Evolutionary conservation across 2,113 vertebrate species (phyloP), one percentile per base, ranked within the genome.

Genomic region (Ictalurus furcatus): DNA sequence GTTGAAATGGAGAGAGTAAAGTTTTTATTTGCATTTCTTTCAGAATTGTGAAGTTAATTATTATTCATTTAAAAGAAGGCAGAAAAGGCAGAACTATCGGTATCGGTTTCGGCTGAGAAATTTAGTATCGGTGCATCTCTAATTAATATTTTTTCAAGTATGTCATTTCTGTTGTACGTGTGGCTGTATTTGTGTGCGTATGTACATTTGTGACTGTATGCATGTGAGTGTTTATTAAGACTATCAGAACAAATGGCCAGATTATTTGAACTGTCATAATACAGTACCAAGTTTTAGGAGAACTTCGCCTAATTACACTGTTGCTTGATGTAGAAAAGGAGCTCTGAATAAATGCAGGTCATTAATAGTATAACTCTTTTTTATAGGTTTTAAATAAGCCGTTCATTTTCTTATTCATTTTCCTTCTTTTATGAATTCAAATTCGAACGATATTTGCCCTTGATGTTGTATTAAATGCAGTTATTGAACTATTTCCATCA

Each of bases 111-210:
- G 44, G 44, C 44, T 6, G 5, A 44, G 44, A 44, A 44, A 44
- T 44, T 44, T 6, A 6, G 44, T 6, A 44, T 44, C 5, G 44
- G 44, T 44, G 44, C 44, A 44, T 44, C 44, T 44, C 44, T 44
- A 44, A 3, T 44, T 2, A 44, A 25, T 17, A 1, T 48, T 2
- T 65, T 44, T 28, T 13, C 30, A 6, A 65, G 16, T 83, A 52
- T 80, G 59, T 69, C 28, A 63, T 21, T n/a, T 79, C 21, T 85
- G 37, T 52, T 61, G 14, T 81, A 48, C 21, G 56, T n/a, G 85
- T 71, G 48, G n/a, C 16, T 88, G 25, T 44, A 8, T 82, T 19
- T 88, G 78, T 88, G 87, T 34, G 58, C 28, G 30, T 84, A 21
- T 65, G 58, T 48, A 9, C 48, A 48, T 48, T 48, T 48, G 48